Percentiles rank a stretch among this genome's conserved stretches.
Evolutionary conservation across 92 coral and sea anemone genomes (phyloP).

Genomic region (Diadumene lineata): DNA sequence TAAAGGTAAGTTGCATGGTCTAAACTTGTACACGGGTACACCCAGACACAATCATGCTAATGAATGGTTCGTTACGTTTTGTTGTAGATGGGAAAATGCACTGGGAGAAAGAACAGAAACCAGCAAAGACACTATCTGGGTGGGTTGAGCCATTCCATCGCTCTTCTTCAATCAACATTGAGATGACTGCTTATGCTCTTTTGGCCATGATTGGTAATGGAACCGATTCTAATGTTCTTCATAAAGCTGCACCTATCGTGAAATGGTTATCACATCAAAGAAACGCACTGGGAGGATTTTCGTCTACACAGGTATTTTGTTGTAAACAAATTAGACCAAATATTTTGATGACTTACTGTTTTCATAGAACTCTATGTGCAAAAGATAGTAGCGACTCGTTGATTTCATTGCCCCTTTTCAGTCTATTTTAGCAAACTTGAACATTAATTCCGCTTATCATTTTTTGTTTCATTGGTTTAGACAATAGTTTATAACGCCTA

Average conservation of each 20-base stretch:
- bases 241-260: conserved; percentile 28
- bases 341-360: neutral
- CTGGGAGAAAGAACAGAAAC: conserved; percentile 62
- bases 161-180: conserved; percentile 76
- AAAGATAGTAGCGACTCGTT: neutral
- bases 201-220: conserved; percentile 62
- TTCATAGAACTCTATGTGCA: neutral
- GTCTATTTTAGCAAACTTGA: too few relatives aligned
- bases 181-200: conserved; percentile 90
- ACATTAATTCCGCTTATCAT: too few relatives aligned
- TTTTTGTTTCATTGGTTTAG: too few relatives aligned
- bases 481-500: too few relatives aligned
- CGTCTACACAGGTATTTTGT: conserved; percentile 93
- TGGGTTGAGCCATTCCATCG: conserved; percentile 56
- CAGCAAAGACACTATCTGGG: too few relatives aligned
- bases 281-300: conserved; percentile 85
- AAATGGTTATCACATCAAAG: conserved; percentile 62
- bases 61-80: neutral
- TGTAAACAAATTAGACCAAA: too few relatives aligned
- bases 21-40: neutral
- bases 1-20: conserved; percentile 74
- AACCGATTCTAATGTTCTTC: conserved; percentile 30
- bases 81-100: conserved; percentile 60
- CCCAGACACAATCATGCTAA: neutral
- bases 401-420: too few relatives aligned